Base-by-base conservation (phyloP, 2,797 vertebrate species). In the Ambastaia sidthimunki region DNA sequence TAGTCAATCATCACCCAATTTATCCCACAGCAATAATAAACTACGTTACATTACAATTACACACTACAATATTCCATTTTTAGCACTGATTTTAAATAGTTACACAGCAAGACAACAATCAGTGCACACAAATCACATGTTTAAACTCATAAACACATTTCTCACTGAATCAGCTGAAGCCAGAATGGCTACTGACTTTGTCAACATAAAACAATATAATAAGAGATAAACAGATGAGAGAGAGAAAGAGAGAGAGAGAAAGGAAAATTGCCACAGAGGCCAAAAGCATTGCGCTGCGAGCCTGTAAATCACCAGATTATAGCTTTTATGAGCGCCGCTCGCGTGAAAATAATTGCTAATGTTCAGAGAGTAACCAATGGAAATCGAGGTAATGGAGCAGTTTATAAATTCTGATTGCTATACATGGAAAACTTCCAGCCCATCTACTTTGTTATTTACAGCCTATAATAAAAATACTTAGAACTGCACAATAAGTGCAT, bases 271-370 rank as follows among this genome's bases (percentile, higher is more conserved):
- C 62, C 73, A 67, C 60, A 34, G 65, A 67, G 69, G 54, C 50
- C 70, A 73, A 73, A 63, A 28, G 59, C 78, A 71, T 74, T 59
- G 83, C 78, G 82, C 81, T 74, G 87, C 72, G 62, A 76, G 85
- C 87, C 91, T 90, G 87, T 93, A 93, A 94, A 94, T 94, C 93
- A 94, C 82, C 60, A 90, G 85, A 92, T 93, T 94, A 94, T 93
- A 92, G 91, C 88, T 89, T 93, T 93, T 93, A 94, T 91, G 92
- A 93, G 89, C 86, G 80, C 87, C 87, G 91, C 90, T 91, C 90
- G 86, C 89, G 90, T 91, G 92, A 93, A 93, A 93, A 94, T 94
- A 94, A 94, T 94, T 93, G 92, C 93, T 94, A 94, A 93, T 93
- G 93, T 93, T 93, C 89, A 80, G 84, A 91, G 91, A 92, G 93